Evolutionary conservation across 2,888 invertebrate species (phyloP).

Genomic region (Oscheius sp.): DNA sequence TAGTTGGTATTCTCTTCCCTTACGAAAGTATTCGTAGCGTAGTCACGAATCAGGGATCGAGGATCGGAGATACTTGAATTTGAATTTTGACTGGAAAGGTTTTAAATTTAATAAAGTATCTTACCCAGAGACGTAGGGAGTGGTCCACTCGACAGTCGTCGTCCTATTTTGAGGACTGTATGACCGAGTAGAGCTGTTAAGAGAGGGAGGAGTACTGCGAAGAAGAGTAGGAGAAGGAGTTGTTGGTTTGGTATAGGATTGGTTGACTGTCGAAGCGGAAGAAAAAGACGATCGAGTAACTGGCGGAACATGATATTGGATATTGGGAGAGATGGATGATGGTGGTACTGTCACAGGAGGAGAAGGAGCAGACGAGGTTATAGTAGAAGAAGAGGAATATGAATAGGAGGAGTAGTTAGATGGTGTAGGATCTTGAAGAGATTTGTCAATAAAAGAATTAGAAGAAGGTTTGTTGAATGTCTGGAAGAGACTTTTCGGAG

Average conservation of each 20-base stretch:
- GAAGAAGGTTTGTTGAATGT: conserved; percentile 18
- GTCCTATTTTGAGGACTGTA: conserved; percentile 24
- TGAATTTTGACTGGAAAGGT: background rate
- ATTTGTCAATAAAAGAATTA: conserved; percentile 16
- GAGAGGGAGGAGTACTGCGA: background rate
- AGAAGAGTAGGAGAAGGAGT: background rate
- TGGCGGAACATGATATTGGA: background rate
- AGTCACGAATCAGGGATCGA: conserved; percentile 50
- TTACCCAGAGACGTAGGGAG: conserved; percentile 31
- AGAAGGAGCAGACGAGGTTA: conserved; percentile 1
- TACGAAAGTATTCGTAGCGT: conserved; percentile 46
- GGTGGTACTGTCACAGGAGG: background rate
- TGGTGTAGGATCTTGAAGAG: background rate
- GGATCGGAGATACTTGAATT: conserved; percentile 35
- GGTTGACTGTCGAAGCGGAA: background rate
- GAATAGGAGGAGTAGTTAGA: conserved; percentile 6
- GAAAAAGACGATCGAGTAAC: conserved; percentile 14
- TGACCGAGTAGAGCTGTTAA: conserved; percentile 7
- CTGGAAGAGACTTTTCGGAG: conserved; percentile 25
- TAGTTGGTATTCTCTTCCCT: conserved; percentile 1
- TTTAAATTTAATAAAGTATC: background rate
- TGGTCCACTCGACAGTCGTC: conserved; percentile 42
- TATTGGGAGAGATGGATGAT: background rate
- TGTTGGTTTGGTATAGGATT: background rate
- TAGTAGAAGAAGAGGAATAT: conserved; percentile 1